Base-by-base conservation (phyloP, 2,888 invertebrate species). In the Drosophila borborema region DNA sequence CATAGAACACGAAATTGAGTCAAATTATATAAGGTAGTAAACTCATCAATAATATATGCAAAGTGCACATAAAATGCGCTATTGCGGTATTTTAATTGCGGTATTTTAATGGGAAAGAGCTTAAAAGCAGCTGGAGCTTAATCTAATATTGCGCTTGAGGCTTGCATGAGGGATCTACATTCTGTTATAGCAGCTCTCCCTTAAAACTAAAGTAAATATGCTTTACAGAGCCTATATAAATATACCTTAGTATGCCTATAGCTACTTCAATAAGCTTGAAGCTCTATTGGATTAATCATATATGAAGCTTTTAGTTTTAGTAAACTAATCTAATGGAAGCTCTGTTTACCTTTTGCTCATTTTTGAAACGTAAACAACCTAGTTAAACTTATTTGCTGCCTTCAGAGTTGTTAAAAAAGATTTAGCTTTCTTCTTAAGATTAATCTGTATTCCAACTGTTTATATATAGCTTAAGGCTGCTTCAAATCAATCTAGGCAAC, bases 1-100 rank as follows among this genome's bases (percentile, higher is more conserved):
- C 61, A 73, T 69, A 48, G 12, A 40, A 16, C 10, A 46, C 46
- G 16, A 10, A 46, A 59, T 1, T 14, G 28, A 28, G 28, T 6
- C 20, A 20, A 36, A 14, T 14, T 12, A 14, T 36, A 51, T 6
- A 40, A 38, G 40, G n/a, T 28, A 28, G 16, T 12, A 41, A 14
- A 49, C 20, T 36, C 7, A 12, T 10, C 36, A n/a, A 8, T 46
- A 36, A 36, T n/a, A 23, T 36, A 7, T 12, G 49, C 18, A 18
- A 49, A 34, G 10, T 12, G 3, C 12, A 12, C n/a, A n/a, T 1
- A 3, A 18, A 53, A n/a, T 49, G 16, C 14, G 10, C 0, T 7
- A 3, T 23, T 46, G 14, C 12, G 12, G 5, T 45, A 46, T 46
- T 18, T 46, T 0, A 23, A 23, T 23, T 46, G 14, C 12, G 12